Percentiles rank a stretch among this genome's conserved stretches.
Conservation (phyloP, 2,113 vertebrate genomes). For the Tachuris rubrigastra region DNA sequence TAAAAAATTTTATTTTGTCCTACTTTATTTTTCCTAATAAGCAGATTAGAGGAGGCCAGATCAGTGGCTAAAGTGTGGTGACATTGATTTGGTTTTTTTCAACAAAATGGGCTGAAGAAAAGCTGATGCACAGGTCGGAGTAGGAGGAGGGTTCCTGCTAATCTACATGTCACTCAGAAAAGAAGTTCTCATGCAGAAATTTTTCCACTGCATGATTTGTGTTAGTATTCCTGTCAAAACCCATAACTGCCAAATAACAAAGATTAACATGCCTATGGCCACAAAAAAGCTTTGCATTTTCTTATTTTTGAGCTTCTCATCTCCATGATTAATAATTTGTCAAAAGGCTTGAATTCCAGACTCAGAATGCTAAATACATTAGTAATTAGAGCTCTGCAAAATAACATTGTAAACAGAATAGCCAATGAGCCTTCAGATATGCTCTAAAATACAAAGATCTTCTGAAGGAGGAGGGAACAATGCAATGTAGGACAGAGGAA, state of each 20-base stretch:
- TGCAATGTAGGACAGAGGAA: not conserved
- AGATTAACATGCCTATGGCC: not conserved
- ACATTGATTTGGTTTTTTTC: not conserved
- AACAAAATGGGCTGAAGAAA: not conserved
- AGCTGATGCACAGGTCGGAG: not conserved
- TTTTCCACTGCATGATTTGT: not conserved
- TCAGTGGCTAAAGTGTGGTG: not conserved
- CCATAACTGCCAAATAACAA: not conserved
- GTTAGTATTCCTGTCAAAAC: not conserved
- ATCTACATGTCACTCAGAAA: not conserved
- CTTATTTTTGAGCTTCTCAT: conserved; percentile 4
- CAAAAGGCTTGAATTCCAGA: not conserved
- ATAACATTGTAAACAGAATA: not conserved
- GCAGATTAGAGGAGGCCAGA: not conserved
- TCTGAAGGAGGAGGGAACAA: not conserved
- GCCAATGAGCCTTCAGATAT: not conserved
- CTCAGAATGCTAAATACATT: not conserved
- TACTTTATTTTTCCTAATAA: not conserved
- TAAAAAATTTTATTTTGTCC: not conserved
- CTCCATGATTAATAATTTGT: conserved; percentile 21
- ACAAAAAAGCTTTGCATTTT: not conserved
- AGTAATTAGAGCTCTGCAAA: conserved; percentile 12
- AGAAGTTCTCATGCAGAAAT: not conserved
- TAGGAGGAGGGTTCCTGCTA: not conserved
- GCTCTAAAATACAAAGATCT: not conserved